A percentile compares a stretch with the other conserved stretches of the same genome.
Evolutionary conservation across 1,140 invertebrate species (phyloP).

Genomic region (Nomia melanderi): DNA sequence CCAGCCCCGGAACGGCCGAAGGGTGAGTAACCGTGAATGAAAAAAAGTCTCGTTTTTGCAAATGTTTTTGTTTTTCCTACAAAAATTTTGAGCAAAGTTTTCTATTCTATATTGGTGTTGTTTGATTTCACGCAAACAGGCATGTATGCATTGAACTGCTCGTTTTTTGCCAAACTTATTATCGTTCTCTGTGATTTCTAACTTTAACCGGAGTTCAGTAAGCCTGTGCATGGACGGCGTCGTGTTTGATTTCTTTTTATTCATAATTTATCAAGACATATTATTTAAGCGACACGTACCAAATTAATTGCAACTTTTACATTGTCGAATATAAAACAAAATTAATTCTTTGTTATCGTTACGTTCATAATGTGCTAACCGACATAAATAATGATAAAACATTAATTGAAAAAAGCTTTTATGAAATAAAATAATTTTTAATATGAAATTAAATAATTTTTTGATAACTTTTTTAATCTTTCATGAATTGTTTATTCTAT

Average conservation of each 20-base stretch:
- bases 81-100: background rate
- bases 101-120: background rate
- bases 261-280: background rate
- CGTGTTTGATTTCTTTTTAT: background rate
- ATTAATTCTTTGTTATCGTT: too few species aligned
- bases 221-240: constrained; percentile 17
- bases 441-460: too few species aligned
- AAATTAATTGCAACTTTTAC: background rate
- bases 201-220: background rate
- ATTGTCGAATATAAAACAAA: too few species aligned
- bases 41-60: background rate
- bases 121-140: constrained; percentile 8
- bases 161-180: background rate
- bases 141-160: constrained; percentile 18
- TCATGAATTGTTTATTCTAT: too few species aligned
- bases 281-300: background rate
- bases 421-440: too few species aligned
- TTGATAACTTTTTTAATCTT: too few species aligned
- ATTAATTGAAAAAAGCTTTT: too few species aligned
- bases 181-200: constrained; percentile 9
- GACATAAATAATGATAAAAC: too few species aligned
- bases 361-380: too few species aligned
- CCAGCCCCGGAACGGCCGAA: constrained; percentile 92
- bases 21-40: constrained; percentile 82
- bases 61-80: background rate